Evolutionary conservation across 2,888 invertebrate genomes (phyloP).

Genomic region (Hoplodrina blanda): DNA sequence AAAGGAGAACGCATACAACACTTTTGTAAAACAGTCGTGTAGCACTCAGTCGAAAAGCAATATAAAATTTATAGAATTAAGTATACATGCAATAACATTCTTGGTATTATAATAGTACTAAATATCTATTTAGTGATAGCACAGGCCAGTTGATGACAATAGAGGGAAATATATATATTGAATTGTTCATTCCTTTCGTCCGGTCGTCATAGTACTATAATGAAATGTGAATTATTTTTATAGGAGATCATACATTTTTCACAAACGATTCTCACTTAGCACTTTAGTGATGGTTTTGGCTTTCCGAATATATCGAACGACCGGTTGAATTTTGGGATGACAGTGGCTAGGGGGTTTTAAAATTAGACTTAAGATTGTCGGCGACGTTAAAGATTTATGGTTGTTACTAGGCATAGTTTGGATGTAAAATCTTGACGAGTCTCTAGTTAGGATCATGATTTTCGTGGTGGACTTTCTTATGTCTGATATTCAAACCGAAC

Average conservation of each 20-base stretch:
- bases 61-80: conserved; percentile 62
- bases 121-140: conserved; percentile 78
- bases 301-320: conserved; percentile 34
- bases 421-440: not conserved
- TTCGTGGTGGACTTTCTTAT: conserved; percentile 24
- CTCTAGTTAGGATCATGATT: conserved; percentile 9
- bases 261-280: conserved; percentile 32
- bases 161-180: conserved; percentile 59
- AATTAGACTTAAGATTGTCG: conserved; percentile 19
- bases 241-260: conserved; percentile 56
- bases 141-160: conserved; percentile 84
- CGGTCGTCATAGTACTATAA: conserved; percentile 49
- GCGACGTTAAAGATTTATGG: not conserved
- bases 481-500: conserved; percentile 25
- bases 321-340: conserved; percentile 49
- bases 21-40: conserved; percentile 65
- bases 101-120: conserved; percentile 69
- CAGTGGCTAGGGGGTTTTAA: conserved; percentile 27
- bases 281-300: conserved; percentile 33
- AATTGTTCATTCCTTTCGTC: conserved; percentile 58
- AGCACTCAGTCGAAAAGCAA: conserved; percentile 64
- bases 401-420: conserved; percentile 16
- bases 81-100: conserved; percentile 68
- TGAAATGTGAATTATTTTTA: conserved; percentile 63
- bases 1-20: conserved; percentile 48